Conservation (phyloP, 1,140 invertebrate genomes). For the Nylanderia fulva region DNA sequence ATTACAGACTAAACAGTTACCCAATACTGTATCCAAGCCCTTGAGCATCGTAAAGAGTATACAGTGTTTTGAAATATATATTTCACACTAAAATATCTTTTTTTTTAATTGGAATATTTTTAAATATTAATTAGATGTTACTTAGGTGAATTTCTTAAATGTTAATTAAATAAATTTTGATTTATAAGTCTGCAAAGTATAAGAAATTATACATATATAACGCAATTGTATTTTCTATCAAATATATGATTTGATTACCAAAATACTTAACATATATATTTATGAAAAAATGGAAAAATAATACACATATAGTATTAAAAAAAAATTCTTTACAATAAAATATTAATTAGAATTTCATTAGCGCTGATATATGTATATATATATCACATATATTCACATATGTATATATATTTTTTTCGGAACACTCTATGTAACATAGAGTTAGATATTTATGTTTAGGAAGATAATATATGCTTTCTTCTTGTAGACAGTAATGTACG, state of each 20-base stretch:
- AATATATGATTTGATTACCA: background rate
- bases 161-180: background rate
- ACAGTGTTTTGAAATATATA: constrained; percentile 39
- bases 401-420: background rate
- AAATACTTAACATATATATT: background rate
- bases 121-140: constrained; percentile 7
- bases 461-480: constrained; percentile 34
- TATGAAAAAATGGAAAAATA: background rate
- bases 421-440: constrained; percentile 13
- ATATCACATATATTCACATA: too few relatives aligned
- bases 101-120: background rate
- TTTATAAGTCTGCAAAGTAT: background rate
- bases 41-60: constrained; percentile 74
- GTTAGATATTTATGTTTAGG: constrained; percentile 45
- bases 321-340: background rate
- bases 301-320: background rate
- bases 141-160: too few relatives aligned
- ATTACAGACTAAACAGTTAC: constrained; percentile 44
- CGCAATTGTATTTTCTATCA: background rate
- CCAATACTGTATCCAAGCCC: constrained; percentile 71
- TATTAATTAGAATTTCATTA: background rate
- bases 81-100: background rate
- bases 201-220: background rate
- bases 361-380: constrained; percentile 22
- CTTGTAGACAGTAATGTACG: constrained; percentile 52